These are phyloP conservation scores for Macrotus californicus DNA, from an alignment of 2,113 vertebrate species.

Conservation along the genomic window DNA sequence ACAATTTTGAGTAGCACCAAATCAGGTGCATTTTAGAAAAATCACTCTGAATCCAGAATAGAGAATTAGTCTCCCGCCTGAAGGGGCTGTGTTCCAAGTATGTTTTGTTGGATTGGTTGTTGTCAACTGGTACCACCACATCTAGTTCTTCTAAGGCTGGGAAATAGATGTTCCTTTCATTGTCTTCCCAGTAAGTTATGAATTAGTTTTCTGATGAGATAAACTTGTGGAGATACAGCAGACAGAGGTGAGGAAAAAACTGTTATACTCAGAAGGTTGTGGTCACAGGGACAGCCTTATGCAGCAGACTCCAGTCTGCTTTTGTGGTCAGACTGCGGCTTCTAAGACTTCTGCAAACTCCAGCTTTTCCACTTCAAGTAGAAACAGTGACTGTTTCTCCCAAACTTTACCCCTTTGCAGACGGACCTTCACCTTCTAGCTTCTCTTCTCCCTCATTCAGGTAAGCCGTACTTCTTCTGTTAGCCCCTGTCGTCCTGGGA, in stretches of 20 bases:
- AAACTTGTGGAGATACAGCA: not conserved
- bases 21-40: not conserved
- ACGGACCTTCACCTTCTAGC: not conserved
- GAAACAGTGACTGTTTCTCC: not conserved
- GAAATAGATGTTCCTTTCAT: not conserved
- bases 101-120: not conserved
- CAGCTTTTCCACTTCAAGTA: not conserved
- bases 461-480: not conserved
- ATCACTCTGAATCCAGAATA: not conserved
- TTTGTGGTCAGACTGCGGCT: not conserved
- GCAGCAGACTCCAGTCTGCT: not conserved
- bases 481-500: not conserved
- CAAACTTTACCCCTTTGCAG: not conserved
- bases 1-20: not conserved
- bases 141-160: not conserved
- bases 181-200: not conserved
- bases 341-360: not conserved
- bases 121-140: fast-evolving
- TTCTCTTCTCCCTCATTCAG: not conserved
- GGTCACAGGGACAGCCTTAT: too few relatives aligned
- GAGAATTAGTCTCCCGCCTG: not conserved
- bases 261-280: not conserved
- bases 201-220: not conserved
- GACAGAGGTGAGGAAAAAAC: not conserved
- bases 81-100: not conserved